Base-by-base conservation (phyloP, 2,888 invertebrate species). In the Chymomyza amoena region DNA sequence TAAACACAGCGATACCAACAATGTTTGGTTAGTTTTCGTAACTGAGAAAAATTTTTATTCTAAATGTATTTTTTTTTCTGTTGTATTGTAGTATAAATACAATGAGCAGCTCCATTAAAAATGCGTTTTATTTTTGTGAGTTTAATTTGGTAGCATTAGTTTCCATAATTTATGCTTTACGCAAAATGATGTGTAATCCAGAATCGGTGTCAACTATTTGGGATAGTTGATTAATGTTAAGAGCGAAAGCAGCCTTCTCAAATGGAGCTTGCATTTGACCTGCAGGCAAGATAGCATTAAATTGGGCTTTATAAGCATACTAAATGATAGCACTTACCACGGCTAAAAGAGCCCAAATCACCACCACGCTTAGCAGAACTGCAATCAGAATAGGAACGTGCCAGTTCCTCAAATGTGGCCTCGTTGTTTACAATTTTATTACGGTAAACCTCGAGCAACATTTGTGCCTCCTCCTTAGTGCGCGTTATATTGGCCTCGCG, bases 191-290 rank as follows among this genome's bases (percentile, higher is more conserved):
- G 92, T 99, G 99, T 79, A 98, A 94, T 68, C 99, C 99, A 15
- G 99, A 99, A 90, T 99, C 99, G 18, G 99, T 98, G 82, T 96
- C 96, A 4, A 99, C 96, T 0, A 97, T 95, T 75, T 96, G 96
- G 77, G 98, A 98, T 72, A 99, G 92, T 91, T 99, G 97, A 9
- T 98, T 98, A 36, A 99, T 95, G 92, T 97, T 96, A 60, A 99
- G 93, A 64, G 95, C 95, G 91, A 98, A 99, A 0, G 98, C 95
- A 59, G 98, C 99, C 79, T 99, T 98, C 92, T 99, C 99, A 91
- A 99, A 99, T 0, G 99, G 96, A 78, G 96, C 96, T 92, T 99
- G 99, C 99, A 99, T 99, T 75, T 98, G 96, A 4, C 98, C 92
- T 90, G 39, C 32, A 32, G 32, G 32, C 6, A 7, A 20, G 25